Evolutionary conservation across 2,888 invertebrate species (phyloP), one percentile per base, ranked within the genome.

Genomic region (Mythimna ferrago): DNA sequence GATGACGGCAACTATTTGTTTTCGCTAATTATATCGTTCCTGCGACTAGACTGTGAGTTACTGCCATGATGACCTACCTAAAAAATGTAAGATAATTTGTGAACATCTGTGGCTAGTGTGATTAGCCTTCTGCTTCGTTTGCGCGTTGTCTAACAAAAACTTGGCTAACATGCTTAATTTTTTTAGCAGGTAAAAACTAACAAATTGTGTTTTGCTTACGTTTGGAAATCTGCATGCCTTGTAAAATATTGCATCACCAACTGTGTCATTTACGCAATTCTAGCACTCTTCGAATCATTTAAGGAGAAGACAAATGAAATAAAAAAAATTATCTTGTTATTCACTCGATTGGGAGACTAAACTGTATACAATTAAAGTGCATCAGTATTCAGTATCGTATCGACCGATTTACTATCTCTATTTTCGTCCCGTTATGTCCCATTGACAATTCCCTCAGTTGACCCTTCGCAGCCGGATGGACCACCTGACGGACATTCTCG

Each of bases 1-100:
- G 71, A 87, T 89, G 86, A 81, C 78, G 74, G 80, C 77, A 76
- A 81, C 68, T 82, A 78, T 85, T 86, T 83, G 78, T 79, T 85
- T 81, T 82, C 79, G 73, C 73, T 80, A 80, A 79, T 84, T 70
- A 74, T 81, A 84, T 79, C 74, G 68, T 79, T 67, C 61, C 68
- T 66, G 76, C 66, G 73, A 68, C 16, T 51, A 56, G 67, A 71
- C 74, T 71, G 80, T 76, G 80, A 81, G 70, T 74, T 80, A 78
- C 82, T 76, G 60, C 73, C 71, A 93, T 92, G 93, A 88, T 93
- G 90, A 92, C 90, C 85, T 92, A 92, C 89, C 86, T 93, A 71
- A 92, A 90, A 91, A 91, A 92, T 84, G 93, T 93, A 91, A 92
- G 92, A 89, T 21, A 72, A 72, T 86, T 82, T 73, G 73, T 80